phyloP scores from a whole-genome alignment of 2,113 vertebrate genomes.

The Microtus ochrogaster region DNA sequence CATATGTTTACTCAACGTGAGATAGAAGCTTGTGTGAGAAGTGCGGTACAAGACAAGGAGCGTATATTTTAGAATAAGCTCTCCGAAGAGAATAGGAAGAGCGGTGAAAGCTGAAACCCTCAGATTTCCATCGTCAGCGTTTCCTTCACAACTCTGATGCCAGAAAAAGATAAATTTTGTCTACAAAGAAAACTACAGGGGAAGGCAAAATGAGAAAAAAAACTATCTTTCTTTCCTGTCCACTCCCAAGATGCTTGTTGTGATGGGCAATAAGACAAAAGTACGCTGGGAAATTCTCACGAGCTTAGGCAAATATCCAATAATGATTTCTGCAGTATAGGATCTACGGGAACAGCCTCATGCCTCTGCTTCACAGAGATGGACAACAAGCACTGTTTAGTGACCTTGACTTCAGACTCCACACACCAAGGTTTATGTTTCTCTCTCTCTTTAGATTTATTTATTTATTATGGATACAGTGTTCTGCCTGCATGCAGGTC shows the following conservation, averaged over 20 bases:
- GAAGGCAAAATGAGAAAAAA: conserved; percentile 19
- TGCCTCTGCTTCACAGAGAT: background rate
- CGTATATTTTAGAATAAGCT: conserved; percentile 2
- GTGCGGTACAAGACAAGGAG: background rate
- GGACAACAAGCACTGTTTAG: background rate
- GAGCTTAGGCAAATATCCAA: background rate
- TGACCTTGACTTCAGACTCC: background rate
- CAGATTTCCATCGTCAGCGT: conserved; percentile 39
- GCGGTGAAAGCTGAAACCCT: background rate
- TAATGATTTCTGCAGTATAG: conserved; percentile 8
- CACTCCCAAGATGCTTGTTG: background rate
- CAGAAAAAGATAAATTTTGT: conserved; percentile 44
- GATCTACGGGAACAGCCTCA: background rate
- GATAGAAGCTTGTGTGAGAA: conserved; percentile 24
- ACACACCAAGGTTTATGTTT: background rate
- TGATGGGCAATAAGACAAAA: background rate
- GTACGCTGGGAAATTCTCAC: background rate
- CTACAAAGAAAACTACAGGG: background rate
- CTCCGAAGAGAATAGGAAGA: background rate
- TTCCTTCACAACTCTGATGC: conserved; percentile 30
- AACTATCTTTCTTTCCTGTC: background rate
- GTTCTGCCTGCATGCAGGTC: too few relatives aligned
- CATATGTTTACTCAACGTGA: background rate
- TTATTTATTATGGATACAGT: too few relatives aligned
- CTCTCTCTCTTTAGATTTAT: too few relatives aligned